Percentiles rank a stretch among this genome's conserved stretches.
Evolutionary conservation across 2,797 vertebrate species (phyloP).

Genomic region (Coreius guichenoti): DNA sequence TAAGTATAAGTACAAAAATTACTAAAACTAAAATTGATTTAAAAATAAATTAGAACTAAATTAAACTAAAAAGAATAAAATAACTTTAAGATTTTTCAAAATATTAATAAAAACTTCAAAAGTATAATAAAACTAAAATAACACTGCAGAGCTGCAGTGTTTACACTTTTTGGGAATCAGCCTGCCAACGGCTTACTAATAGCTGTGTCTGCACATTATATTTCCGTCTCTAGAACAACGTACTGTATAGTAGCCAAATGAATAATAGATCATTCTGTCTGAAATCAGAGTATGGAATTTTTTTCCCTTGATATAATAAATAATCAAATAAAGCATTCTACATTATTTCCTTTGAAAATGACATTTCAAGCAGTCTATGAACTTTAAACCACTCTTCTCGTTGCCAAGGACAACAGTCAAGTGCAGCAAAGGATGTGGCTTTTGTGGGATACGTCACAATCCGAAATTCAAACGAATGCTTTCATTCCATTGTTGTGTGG

Average conservation of each 20-base stretch:
- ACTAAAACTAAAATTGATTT: background rate
- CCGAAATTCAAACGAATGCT: conserved; percentile 23
- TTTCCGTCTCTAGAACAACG: background rate
- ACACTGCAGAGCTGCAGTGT: too few relatives aligned
- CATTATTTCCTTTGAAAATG: background rate
- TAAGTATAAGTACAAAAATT: background rate
- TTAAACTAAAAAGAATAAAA: background rate
- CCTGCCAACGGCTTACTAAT: background rate
- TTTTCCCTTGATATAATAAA: background rate
- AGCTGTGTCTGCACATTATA: background rate
- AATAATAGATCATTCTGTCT: background rate
- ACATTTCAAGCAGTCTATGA: conserved; percentile 33
- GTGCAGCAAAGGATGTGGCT: conserved; percentile 38
- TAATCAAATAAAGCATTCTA: conserved; percentile 17
- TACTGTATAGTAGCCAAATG: background rate
- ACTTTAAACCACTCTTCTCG: conserved; percentile 2
- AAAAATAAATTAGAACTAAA: background rate
- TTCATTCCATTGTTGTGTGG: conserved; percentile 21
- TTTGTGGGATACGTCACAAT: conserved; percentile 31
- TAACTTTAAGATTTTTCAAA: background rate
- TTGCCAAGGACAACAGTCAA: conserved; percentile 53
- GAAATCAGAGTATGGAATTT: background rate
- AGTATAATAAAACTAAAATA: background rate
- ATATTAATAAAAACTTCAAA: background rate
- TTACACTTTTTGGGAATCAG: too few relatives aligned